These are phyloP conservation scores for Apomyelois bistriatella DNA, from an alignment of 2,888 invertebrate genomes.

Conservation along the genomic window DNA sequence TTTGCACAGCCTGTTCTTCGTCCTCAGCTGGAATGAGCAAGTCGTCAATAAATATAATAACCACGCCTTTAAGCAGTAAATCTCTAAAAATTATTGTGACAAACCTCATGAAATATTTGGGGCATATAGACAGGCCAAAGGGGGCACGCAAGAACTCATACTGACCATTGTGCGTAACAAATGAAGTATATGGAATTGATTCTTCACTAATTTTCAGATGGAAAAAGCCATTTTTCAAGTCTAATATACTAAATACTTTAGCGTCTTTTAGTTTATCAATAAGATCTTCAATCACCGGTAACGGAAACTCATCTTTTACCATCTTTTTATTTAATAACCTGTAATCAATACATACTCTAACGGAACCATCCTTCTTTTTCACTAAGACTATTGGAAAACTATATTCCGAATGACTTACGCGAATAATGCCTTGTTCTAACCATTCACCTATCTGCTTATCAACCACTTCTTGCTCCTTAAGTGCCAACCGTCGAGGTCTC, in stretches of 20 bases:
- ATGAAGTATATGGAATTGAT: not conserved
- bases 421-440: not conserved
- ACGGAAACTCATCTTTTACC: not conserved
- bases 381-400: not conserved
- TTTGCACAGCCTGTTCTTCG: conserved; percentile 12
- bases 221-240: conserved; percentile 2
- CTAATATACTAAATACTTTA: not conserved
- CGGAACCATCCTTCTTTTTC: not conserved
- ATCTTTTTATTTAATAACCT: not conserved
- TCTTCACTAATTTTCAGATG: not conserved
- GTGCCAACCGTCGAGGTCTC: not conserved
- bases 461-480: not conserved
- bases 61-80: conserved; percentile 16
- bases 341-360: not conserved
- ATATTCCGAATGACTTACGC: not conserved
- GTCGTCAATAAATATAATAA: conserved; percentile 29
- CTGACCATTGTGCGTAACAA: not conserved
- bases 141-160: not conserved
- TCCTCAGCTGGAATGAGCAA: conserved; percentile 24
- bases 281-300: not conserved
- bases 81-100: conserved; percentile 20
- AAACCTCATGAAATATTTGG: not conserved
- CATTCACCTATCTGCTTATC: not conserved
- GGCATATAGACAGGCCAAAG: not conserved
- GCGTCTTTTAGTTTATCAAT: not conserved